phyloP scores from a whole-genome alignment of 1,140 invertebrate species.

The Melanaphis sacchari region DNA sequence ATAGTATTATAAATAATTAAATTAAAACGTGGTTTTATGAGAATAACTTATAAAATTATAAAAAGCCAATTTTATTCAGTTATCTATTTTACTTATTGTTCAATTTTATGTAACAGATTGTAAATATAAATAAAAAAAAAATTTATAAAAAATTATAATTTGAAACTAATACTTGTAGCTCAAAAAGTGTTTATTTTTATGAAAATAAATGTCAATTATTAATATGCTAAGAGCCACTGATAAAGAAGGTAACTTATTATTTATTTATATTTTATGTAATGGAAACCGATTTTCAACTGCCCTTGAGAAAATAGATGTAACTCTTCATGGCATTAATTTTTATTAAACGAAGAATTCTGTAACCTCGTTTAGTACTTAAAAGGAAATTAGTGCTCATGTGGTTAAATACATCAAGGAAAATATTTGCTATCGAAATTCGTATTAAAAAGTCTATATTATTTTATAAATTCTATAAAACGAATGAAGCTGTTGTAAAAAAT shows the following conservation, averaged over 20 bases:
- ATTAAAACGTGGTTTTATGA: neutral
- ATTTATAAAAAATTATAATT: neutral
- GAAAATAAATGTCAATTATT: conserved; percentile 40
- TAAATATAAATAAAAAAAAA: too few species aligned
- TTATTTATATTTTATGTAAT: conserved; percentile 27
- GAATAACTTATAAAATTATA: neutral
- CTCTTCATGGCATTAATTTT: conserved; percentile 20
- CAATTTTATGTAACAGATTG: too few species aligned
- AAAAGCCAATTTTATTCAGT: too few species aligned
- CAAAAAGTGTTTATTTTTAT: neutral
- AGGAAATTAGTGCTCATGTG: conserved; percentile 2
- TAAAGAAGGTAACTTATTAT: conserved; percentile 1
- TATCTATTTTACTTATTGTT: too few species aligned
- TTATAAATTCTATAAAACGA: neutral
- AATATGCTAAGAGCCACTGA: neutral
- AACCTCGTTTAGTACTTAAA: conserved; percentile 48
- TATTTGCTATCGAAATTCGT: neutral
- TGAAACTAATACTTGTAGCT: neutral
- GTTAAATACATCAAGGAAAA: conserved; percentile 30
- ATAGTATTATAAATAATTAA: neutral
- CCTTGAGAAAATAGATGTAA: conserved; percentile 46
- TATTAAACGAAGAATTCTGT: conserved; percentile 42
- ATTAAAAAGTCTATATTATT: neutral
- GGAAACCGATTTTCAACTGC: conserved; percentile 34
- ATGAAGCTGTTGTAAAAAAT: neutral